Base-by-base conservation (phyloP, 2,113 vertebrate species). In the Lipophrys pholis region DNA sequence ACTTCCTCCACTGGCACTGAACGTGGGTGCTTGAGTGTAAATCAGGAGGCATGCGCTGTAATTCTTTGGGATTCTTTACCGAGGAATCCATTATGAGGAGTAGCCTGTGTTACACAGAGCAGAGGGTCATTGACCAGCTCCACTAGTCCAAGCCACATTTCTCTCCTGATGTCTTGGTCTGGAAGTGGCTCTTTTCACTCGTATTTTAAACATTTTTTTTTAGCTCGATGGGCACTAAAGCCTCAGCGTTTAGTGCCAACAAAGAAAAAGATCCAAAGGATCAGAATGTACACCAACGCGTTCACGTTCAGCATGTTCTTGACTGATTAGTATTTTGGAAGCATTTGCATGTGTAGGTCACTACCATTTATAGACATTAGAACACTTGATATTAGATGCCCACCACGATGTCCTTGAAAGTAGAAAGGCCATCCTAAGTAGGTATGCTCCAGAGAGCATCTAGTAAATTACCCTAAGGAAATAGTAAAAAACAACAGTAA, bases 401-500 rank as follows among this genome's bases (percentile, higher is more conserved):
- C 77, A 79, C 81, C 70, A 60, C 48, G 51, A 82, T 78, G 93
- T 80, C 93, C 93, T 94, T 94, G 90, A 91, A 92, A 86, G 77
- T 73, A 72, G 8, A 76, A 65, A 65, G 78, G 78, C 72, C 39
- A 76, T 82, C 69, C 63, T 83, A 76, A 78, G 66, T 80, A 75
- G 69, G 66, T 76, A 69, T 80, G 81, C 88, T 92, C 89, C 78
- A 69, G 83, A 86, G 90, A 87, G 81, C 66, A 17, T 67, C 68
- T 70, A 82, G 90, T 89, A 89, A 93, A 93, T 93, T 93, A 91
- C 83, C 83, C 77, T 11, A 61, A 91, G 85, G 84, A 90, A 87
- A 90, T 65, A 76, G 57, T 76, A 83, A 90, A 88, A 90, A 93
- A 93, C 84, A 93, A 92, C 87, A 90, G 84, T 84, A 89, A 89